These are phyloP conservation scores for Ricordea florida DNA, from an alignment of 92 coral and sea anemone genomes.

Conservation along the genomic window DNA sequence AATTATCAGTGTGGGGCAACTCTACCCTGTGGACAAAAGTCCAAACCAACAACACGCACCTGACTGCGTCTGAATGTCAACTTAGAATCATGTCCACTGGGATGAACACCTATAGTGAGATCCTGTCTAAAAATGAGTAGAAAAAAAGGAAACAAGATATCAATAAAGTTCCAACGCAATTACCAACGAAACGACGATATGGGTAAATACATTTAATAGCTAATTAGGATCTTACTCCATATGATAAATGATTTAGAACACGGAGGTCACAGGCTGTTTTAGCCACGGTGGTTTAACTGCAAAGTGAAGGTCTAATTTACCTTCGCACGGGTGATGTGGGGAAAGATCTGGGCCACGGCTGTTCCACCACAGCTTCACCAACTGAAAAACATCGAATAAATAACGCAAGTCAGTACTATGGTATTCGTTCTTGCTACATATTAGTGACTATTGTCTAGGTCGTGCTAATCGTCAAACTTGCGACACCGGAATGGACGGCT, in stretches of 20 bases:
- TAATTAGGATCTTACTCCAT: no score
- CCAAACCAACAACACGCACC: neutral
- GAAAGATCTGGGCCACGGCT: slow-evolving; percentile 54
- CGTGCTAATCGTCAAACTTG: no score
- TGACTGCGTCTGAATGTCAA: neutral
- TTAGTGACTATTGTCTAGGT: no score
- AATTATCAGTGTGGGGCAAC: no score
- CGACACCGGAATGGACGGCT: no score
- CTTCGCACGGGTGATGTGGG: slow-evolving; percentile 56
- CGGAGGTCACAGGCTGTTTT: no score
- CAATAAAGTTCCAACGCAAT: no score
- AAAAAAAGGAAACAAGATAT: neutral
- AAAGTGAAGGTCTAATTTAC: slow-evolving; percentile 7
- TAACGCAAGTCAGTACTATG: no score
- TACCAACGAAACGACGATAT: no score
- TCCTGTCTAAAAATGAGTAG: slow-evolving; percentile 55
- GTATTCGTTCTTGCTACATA: no score
- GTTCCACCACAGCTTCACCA: slow-evolving; percentile 42
- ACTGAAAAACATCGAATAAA: slow-evolving; percentile 13
- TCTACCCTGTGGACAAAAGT: neutral
- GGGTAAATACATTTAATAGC: no score
- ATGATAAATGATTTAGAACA: no score
- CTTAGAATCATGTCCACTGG: slow-evolving; percentile 68
- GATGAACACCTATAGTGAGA: slow-evolving; percentile 75
- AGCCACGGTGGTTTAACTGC: neutral